A percentile compares a stretch with the other conserved stretches of the same genome.
phyloP scores from a whole-genome alignment of 1,140 invertebrate genomes.

The Bombus confusus region DNA sequence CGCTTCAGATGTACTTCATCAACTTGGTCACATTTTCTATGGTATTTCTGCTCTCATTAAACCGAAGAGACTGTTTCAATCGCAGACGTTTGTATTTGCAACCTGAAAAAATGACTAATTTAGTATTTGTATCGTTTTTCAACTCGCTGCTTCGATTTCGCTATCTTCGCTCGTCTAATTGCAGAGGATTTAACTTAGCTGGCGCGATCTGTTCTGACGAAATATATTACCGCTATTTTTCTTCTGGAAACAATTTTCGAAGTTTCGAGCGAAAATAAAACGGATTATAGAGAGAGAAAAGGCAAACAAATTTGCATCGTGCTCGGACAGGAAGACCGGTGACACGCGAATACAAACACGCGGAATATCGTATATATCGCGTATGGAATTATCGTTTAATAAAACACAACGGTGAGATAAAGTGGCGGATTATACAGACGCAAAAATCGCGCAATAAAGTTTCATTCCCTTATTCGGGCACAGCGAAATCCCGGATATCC shows the following conservation, averaged over 20 bases:
- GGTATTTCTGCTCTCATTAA: too few species aligned
- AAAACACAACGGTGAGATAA: slow-evolving; percentile 19
- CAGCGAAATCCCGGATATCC: slow-evolving; percentile 27
- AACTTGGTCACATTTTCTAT: too few species aligned
- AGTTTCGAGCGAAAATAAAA: not conserved
- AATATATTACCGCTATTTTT: not conserved
- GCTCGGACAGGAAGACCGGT: not conserved
- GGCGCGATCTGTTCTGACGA: too few species aligned
- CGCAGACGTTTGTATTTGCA: too few species aligned
- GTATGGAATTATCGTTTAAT: slow-evolving; percentile 18
- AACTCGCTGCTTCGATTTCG: too few species aligned
- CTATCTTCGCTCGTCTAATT: not conserved
- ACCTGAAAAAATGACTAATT: too few species aligned
- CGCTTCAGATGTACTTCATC: too few species aligned
- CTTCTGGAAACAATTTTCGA: not conserved
- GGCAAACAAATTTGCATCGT: not conserved
- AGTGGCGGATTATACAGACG: slow-evolving; percentile 2
- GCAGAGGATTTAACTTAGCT: not conserved
- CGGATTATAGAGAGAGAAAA: not conserved
- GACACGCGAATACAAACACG: not conserved
- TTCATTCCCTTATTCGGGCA: slow-evolving; percentile 32
- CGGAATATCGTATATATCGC: not conserved
- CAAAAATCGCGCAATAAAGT: slow-evolving; percentile 20
- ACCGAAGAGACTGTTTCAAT: too few species aligned
- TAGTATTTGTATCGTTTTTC: too few species aligned